Conservation (phyloP, 2,797 vertebrate genomes). For the Hyperoplus lanceolatus region DNA sequence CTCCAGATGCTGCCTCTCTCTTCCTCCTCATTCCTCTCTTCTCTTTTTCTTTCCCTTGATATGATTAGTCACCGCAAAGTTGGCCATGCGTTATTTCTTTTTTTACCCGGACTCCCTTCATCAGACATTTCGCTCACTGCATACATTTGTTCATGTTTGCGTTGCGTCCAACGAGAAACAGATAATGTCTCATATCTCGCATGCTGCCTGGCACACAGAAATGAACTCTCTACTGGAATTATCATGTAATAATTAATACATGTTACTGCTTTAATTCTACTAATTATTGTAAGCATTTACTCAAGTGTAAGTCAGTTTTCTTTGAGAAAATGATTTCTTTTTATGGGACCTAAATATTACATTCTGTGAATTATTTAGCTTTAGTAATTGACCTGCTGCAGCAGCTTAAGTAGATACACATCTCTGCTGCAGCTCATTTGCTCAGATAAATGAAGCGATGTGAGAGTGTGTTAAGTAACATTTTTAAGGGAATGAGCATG, state of each 20-base stretch:
- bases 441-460: conserved; percentile 73
- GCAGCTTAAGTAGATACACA: conserved; percentile 78
- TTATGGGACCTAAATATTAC: conserved; percentile 67
- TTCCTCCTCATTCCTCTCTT: conserved; percentile 35
- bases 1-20: conserved; percentile 90
- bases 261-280: conserved; percentile 57
- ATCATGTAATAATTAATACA: conserved; percentile 79
- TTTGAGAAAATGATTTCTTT: conserved; percentile 53
- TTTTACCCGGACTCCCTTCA: background rate
- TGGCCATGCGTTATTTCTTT: background rate
- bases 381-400: conserved; percentile 77
- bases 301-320: conserved; percentile 22
- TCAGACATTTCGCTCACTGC: background rate
- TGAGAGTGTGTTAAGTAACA: conserved; percentile 72
- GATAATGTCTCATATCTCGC: conserved; percentile 33
- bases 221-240: conserved; percentile 66
- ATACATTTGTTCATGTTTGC: conserved; percentile 57
- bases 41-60: background rate
- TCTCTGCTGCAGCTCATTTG: conserved; percentile 71
- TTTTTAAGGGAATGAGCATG: conserved; percentile 73
- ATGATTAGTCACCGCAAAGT: background rate
- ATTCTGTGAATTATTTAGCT: conserved; percentile 78
- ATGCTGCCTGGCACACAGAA: conserved; percentile 30
- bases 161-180: conserved; percentile 15
- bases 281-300: conserved; percentile 66